Evolutionary conservation across 2,888 invertebrate species (phyloP).

Genomic region (Conchocele bisecta): DNA sequence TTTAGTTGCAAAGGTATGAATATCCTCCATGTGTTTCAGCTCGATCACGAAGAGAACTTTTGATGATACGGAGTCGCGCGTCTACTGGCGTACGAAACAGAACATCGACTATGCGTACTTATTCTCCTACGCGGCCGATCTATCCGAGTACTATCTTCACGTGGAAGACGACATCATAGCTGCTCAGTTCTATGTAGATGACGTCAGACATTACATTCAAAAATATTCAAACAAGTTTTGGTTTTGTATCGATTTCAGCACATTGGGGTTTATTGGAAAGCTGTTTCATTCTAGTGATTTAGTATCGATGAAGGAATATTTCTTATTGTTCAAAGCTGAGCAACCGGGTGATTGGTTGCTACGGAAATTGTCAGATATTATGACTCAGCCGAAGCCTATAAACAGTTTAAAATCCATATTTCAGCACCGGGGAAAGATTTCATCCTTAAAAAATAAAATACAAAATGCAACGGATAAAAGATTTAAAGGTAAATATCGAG

Average conservation of each 20-base stretch:
- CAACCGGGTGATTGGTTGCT: constrained; percentile 45
- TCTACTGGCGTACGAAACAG: constrained; percentile 81
- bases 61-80: constrained; percentile 77
- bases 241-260: constrained; percentile 46
- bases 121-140: constrained; percentile 72
- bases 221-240: constrained; percentile 20
- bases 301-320: constrained; percentile 25
- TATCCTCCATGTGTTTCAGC: constrained; percentile 34
- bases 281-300: constrained; percentile 42
- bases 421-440: constrained; percentile 41
- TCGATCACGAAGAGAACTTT: constrained; percentile 66
- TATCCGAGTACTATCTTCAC: constrained; percentile 79
- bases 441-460: constrained; percentile 38
- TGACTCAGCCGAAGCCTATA: constrained; percentile 21
- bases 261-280: constrained; percentile 54
- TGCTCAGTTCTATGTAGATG: constrained; percentile 72
- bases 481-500: no score
- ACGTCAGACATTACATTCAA: constrained; percentile 63
- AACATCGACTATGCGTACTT: constrained; percentile 81
- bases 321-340: constrained; percentile 37
- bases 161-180: constrained; percentile 81
- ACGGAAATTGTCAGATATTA: constrained; percentile 29
- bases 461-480: constrained; percentile 13
- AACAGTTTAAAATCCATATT: constrained; percentile 26
- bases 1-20: no score